A percentile compares a stretch with the other conserved stretches of the same genome.
Evolutionary conservation across 2,888 invertebrate species (phyloP).

Genomic region (Plutella xylostella): DNA sequence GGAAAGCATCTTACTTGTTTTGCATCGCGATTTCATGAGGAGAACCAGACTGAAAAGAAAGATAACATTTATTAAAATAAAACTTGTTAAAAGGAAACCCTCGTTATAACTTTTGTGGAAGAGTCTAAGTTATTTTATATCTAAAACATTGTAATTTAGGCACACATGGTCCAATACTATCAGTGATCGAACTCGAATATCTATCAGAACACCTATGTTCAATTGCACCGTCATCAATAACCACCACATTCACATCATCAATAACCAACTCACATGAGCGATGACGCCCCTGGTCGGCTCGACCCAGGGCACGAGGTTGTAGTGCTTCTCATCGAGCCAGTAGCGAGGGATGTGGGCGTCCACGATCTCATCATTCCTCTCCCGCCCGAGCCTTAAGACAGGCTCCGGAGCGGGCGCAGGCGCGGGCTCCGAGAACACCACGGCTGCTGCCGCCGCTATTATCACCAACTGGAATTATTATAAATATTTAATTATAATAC

Average conservation of each 20-base stretch:
- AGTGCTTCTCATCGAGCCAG: background rate
- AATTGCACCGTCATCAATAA: background rate
- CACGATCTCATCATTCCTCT: background rate
- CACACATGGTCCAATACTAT: background rate
- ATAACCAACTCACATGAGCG: background rate
- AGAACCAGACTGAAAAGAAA: too few species aligned
- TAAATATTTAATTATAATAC: too few species aligned
- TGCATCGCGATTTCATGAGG: background rate
- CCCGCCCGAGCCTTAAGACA: too few species aligned
- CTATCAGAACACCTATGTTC: background rate
- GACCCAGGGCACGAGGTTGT: constrained; percentile 4
- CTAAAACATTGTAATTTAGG: background rate
- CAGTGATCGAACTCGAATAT: background rate
- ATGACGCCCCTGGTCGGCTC: background rate
- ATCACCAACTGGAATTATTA: background rate
- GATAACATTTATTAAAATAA: too few species aligned
- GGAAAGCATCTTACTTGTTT: background rate
- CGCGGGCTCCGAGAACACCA: background rate
- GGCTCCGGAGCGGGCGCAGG: background rate
- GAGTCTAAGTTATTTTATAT: background rate
- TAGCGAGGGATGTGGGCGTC: background rate
- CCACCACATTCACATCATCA: too few species aligned
- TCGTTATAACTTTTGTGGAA: too few species aligned
- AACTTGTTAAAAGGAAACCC: too few species aligned
- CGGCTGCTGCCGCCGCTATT: background rate